Evolutionary conservation across 2,797 vertebrate genomes (phyloP).

Genomic region (Luscinia luscinia): DNA sequence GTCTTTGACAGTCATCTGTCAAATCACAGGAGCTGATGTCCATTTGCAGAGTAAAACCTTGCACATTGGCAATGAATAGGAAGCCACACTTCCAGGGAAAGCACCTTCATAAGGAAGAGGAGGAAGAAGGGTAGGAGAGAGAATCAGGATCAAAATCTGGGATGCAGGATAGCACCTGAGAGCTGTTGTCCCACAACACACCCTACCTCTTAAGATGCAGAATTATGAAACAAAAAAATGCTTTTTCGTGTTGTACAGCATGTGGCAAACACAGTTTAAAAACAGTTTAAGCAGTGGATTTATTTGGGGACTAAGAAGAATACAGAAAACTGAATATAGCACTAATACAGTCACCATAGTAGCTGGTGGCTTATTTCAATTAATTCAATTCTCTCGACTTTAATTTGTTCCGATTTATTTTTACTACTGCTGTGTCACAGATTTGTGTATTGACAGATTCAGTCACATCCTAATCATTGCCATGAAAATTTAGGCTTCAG

Average conservation of each 20-base stretch:
- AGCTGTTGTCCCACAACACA: not conserved
- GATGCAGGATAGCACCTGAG: rapidly evolving
- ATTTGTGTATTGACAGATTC: not conserved
- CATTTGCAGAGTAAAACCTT: not conserved
- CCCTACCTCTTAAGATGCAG: not conserved
- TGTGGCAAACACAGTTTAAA: not conserved
- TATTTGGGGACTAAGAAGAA: not conserved
- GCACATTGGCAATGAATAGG: not conserved
- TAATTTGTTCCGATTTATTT: not conserved
- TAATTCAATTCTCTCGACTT: not conserved
- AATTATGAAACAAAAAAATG: not conserved
- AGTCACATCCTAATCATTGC: not conserved
- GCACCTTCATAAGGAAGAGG: not conserved
- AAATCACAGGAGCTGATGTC: not conserved
- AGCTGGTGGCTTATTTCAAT: not conserved
- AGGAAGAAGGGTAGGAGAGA: not conserved
- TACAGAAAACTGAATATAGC: not conserved
- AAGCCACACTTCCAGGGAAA: not conserved
- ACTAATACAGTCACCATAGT: not conserved
- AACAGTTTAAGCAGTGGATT: not conserved
- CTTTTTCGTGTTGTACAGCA: rapidly evolving
- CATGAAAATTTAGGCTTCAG: not conserved
- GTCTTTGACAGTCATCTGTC: not conserved
- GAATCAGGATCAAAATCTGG: not conserved
- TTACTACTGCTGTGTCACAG: not conserved